A percentile compares a stretch with the other conserved stretches of the same genome.
phyloP scores from a whole-genome alignment of 2,888 invertebrate genomes.

The Charanyca ferruginea region DNA sequence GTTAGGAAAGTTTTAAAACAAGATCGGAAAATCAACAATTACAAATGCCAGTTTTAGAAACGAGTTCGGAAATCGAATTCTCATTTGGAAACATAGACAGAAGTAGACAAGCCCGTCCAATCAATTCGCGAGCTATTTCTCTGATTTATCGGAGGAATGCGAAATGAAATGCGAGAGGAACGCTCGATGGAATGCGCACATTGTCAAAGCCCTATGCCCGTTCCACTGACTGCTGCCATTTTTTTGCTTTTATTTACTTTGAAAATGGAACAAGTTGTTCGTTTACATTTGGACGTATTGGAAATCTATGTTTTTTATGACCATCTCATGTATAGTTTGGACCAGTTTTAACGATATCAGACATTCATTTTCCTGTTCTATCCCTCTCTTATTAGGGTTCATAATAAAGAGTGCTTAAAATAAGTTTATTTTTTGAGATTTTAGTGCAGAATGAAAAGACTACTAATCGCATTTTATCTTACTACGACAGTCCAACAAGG shows the following conservation, averaged over 20 bases:
- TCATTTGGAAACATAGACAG: slow-evolving; percentile 31
- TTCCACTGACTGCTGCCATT: slow-evolving; percentile 26
- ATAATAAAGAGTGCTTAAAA: too few species aligned
- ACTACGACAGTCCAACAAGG: too few species aligned
- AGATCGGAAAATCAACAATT: slow-evolving; percentile 11
- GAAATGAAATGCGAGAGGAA: slow-evolving; percentile 51
- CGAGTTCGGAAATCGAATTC: slow-evolving; percentile 34
- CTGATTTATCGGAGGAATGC: slow-evolving; percentile 59
- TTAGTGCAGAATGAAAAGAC: too few species aligned
- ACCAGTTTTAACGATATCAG: neutral
- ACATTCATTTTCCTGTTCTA: too few species aligned
- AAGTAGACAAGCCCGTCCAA: slow-evolving; percentile 41
- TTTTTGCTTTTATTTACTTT: slow-evolving; percentile 39
- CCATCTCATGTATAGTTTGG: neutral
- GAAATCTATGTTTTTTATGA: neutral
- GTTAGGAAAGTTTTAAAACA: neutral
- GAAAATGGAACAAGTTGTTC: slow-evolving; percentile 16
- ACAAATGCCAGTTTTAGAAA: slow-evolving; percentile 28
- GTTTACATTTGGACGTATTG: neutral
- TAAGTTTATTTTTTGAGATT: too few species aligned
- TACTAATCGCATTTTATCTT: too few species aligned
- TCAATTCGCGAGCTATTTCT: slow-evolving; percentile 53
- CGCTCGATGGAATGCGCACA: slow-evolving; percentile 48
- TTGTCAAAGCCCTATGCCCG: slow-evolving; percentile 35
- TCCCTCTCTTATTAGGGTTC: too few species aligned